phyloP scores from a whole-genome alignment of 1,140 invertebrate species.

The Zaprionus ghesquierei region DNA sequence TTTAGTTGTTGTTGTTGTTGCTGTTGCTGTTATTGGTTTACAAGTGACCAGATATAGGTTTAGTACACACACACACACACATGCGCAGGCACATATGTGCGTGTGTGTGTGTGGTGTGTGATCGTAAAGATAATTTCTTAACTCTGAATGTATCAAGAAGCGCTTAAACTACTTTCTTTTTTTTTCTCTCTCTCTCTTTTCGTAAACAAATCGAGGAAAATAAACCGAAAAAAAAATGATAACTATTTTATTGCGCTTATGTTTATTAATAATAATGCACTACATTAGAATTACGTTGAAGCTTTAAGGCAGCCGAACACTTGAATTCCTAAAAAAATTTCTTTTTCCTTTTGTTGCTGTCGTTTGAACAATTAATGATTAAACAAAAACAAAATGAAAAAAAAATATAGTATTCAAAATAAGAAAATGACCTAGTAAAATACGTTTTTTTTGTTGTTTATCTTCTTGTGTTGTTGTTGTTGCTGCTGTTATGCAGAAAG shows the following conservation, averaged over 20 bases:
- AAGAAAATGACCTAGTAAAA: not conserved
- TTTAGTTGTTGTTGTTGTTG: slow-evolving; percentile 44
- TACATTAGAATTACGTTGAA: slow-evolving; percentile 20
- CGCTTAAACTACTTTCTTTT: slow-evolving; percentile 20
- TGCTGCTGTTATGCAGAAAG: no score
- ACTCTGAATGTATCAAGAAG: slow-evolving; percentile 44
- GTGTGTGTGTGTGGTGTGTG: slow-evolving; percentile 4
- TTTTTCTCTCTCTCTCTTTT: no score
- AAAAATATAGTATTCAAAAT: not conserved
- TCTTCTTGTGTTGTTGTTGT: not conserved
- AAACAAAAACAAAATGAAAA: not conserved
- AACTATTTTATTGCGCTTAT: slow-evolving; percentile 8
- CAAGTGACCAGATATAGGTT: slow-evolving; percentile 74
- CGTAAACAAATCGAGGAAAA: slow-evolving; percentile 8
- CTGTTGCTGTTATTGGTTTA: slow-evolving; percentile 69
- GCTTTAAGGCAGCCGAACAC: slow-evolving; percentile 21
- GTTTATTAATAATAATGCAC: slow-evolving; percentile 39
- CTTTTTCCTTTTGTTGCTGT: not conserved
- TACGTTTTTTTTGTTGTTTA: not conserved
- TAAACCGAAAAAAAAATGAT: slow-evolving; percentile 12
- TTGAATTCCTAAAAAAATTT: not conserved
- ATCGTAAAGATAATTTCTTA: slow-evolving; percentile 16
- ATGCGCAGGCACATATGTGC: slow-evolving; percentile 9
- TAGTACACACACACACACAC: slow-evolving; percentile 26
- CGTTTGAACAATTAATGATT: not conserved